Evolutionary conservation across 2,113 vertebrate genomes (phyloP), one percentile per base, ranked within the genome.

Genomic region (Plecturocebus donacophilus): DNA sequence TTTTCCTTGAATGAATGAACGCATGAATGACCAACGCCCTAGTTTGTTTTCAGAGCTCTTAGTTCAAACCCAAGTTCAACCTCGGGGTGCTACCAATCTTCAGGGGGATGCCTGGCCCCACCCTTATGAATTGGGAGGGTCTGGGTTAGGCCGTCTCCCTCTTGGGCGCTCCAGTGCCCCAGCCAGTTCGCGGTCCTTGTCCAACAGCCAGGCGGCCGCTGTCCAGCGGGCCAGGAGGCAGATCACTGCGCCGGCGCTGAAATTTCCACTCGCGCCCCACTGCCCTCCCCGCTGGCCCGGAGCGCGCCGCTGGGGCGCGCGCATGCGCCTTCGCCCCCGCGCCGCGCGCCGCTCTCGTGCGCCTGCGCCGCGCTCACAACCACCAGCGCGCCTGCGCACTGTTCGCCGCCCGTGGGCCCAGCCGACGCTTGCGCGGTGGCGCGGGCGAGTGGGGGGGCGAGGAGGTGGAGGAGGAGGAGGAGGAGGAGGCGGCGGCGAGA

Each of bases 401-500:
- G 47, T 81, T 35, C 38, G 32, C 95, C 92, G 42, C 92, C 93
- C 87, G 96, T 82, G 97, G 89, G 96, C 96, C 95, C 73, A n/a
- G 87, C 61, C 64, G 70, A 95, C 98, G 98, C 97, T 45, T 93
- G 98, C 98, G 97, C 90, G 2, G 38, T 95, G 96, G 49, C 25
- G 2, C 20, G 32, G 56, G 64, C 21, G 92, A 79, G 93, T 82
- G 92, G 92, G 68, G 83, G 96, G 88, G 96, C 40, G 56, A 79
- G 58, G 86, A 70, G 90, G 52, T 52, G 66, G 90, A 81, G 93
- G 97, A 42, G 96, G 95, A 79, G 97, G 58, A 70, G 98, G 97
- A 87, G 98, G 92, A 77, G 98, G 98, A 30, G 97, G 97, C n/a
- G 98, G 98, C 97, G 96, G 96, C 94, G 98, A 99, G 99, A 99